Conservation (phyloP, 2,797 vertebrate genomes). For the Synanceia verrucosa region DNA sequence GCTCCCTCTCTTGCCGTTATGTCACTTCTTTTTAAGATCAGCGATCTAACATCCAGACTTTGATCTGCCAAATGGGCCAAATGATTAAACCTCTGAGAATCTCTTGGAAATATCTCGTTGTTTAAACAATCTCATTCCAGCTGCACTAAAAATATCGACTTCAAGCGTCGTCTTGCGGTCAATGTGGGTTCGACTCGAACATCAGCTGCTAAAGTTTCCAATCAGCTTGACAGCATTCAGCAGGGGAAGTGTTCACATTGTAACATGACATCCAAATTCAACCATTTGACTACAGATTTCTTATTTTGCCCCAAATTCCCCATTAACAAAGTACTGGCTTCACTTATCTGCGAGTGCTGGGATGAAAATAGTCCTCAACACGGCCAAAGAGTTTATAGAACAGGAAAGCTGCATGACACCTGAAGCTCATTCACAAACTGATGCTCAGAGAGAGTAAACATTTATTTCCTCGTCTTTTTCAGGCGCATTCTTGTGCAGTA, state of each 20-base stretch:
- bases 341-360: not conserved
- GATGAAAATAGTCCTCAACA: slow-evolving; percentile 52
- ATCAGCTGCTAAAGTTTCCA: slow-evolving; percentile 61
- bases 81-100: slow-evolving; percentile 47
- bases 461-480: not conserved
- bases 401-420: slow-evolving; percentile 26
- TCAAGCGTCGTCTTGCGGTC: slow-evolving; percentile 55
- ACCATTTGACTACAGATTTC: slow-evolving; percentile 44
- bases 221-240: slow-evolving; percentile 62
- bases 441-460: slow-evolving; percentile 14
- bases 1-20: slow-evolving; percentile 36
- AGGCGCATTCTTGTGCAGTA: not conserved
- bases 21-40: slow-evolving; percentile 42
- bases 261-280: slow-evolving; percentile 49
- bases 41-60: slow-evolving; percentile 22
- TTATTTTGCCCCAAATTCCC: slow-evolving; percentile 52
- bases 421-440: slow-evolving; percentile 45
- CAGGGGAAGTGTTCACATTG: slow-evolving; percentile 50
- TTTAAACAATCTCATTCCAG: slow-evolving; percentile 65
- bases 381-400: slow-evolving; percentile 44
- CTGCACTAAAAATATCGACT: slow-evolving; percentile 72
- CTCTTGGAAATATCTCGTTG: slow-evolving; percentile 52
- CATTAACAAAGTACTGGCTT: slow-evolving; percentile 51
- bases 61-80: slow-evolving; percentile 22
- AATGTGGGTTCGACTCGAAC: slow-evolving; percentile 50